Conservation (phyloP, 2,113 vertebrate genomes). For the Peromyscus leucopus region DNA sequence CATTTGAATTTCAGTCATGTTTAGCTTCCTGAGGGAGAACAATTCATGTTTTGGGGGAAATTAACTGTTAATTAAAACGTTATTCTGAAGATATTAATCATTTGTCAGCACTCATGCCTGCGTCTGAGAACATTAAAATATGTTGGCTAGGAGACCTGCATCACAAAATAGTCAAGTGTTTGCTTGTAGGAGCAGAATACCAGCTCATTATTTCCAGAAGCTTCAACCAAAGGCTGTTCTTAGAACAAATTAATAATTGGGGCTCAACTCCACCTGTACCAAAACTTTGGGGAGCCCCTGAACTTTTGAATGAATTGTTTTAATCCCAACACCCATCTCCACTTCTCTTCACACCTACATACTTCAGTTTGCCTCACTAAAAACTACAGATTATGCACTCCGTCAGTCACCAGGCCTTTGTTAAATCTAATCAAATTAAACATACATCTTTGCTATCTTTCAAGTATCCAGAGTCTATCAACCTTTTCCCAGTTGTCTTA, state of each 20-base stretch:
- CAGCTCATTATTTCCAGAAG: slow-evolving; percentile 53
- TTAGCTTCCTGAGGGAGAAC: slow-evolving; percentile 73
- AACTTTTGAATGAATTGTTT: slow-evolving; percentile 25
- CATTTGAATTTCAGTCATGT: slow-evolving; percentile 81
- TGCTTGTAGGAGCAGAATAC: slow-evolving; percentile 25
- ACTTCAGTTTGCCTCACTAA: neutral
- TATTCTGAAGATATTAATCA: slow-evolving; percentile 82
- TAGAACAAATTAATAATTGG: neutral
- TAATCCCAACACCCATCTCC: neutral
- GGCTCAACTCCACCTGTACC: neutral
- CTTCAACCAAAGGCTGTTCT: slow-evolving; percentile 27
- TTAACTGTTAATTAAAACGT: slow-evolving; percentile 80
- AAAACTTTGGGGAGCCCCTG: neutral
- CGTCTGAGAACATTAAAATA: slow-evolving; percentile 70
- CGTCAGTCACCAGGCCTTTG: neutral
- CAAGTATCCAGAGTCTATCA: neutral
- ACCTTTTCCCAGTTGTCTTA: slow-evolving; percentile 29
- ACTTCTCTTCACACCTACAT: neutral
- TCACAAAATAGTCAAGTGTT: slow-evolving; percentile 51
- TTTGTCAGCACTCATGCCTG: slow-evolving; percentile 63
- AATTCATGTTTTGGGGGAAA: slow-evolving; percentile 74
- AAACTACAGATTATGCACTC: slow-evolving; percentile 26
- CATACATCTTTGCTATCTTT: neutral
- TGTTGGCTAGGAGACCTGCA: slow-evolving; percentile 58
- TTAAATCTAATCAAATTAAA: slow-evolving; percentile 13